A percentile compares a stretch with the other conserved stretches of the same genome.
Conservation (phyloP, 2,113 vertebrate species). For the Alaudala cheleensis region DNA sequence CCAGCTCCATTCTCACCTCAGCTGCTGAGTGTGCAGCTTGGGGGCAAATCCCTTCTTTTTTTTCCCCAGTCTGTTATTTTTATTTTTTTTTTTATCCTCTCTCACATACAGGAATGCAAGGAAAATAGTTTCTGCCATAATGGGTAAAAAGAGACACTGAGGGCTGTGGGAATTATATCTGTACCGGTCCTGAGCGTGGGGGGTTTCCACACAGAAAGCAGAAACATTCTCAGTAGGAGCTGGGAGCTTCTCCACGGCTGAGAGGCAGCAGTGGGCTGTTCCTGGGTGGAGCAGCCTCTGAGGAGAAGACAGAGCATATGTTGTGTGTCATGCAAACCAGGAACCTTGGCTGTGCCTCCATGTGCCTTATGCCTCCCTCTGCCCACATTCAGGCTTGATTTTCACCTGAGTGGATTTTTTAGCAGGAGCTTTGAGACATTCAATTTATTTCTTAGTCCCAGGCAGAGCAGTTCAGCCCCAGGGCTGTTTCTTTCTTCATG, state of each 20-base stretch:
- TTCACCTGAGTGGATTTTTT: not conserved
- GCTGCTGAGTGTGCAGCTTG: not conserved
- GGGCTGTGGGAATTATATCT: not conserved
- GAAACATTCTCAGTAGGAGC: not conserved
- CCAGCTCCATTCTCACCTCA: not conserved
- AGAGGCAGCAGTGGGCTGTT: not conserved
- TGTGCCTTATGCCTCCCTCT: not conserved
- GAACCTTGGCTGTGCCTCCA: not conserved
- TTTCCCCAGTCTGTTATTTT: not conserved
- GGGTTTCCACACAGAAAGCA: not conserved
- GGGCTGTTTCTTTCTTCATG: not conserved
- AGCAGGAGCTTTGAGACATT: not conserved
- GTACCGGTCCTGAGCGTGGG: not conserved
- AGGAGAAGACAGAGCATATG: constrained; percentile 18
- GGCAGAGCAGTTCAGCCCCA: not conserved
- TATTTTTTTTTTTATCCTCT: not conserved
- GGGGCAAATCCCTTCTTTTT: not conserved
- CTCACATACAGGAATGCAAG: not conserved
- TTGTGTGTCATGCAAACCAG: not conserved
- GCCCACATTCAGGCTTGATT: not conserved
- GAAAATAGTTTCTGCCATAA: not conserved
- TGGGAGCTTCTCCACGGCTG: not conserved
- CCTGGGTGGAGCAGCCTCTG: not conserved
- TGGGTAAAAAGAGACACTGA: not conserved
- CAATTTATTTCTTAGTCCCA: not conserved